phyloP scores from a whole-genome alignment of 2,888 invertebrate species.

The Volucella inflata region DNA sequence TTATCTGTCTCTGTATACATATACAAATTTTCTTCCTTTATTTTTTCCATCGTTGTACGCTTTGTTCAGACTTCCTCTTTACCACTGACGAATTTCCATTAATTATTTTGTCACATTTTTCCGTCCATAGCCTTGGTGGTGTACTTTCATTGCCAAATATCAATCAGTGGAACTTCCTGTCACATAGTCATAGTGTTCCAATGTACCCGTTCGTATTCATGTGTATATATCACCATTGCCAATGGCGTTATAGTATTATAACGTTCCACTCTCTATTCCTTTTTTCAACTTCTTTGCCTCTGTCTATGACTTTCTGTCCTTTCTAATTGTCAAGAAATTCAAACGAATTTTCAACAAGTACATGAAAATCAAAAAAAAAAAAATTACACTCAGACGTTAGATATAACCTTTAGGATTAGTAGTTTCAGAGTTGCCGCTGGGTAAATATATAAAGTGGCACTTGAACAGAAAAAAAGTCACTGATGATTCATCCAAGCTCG shows the following conservation, averaged over 20 bases:
- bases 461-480: too few relatives aligned
- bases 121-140: slow-evolving; percentile 38
- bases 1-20: background rate
- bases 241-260: background rate
- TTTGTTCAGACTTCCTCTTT: too few relatives aligned
- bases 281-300: background rate
- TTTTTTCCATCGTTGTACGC: background rate
- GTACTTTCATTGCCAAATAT: slow-evolving; percentile 68
- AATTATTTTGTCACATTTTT: slow-evolving; percentile 66
- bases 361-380: slow-evolving; percentile 5
- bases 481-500: too few relatives aligned
- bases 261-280: slow-evolving; percentile 9
- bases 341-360: slow-evolving; percentile 63
- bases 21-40: slow-evolving; percentile 28
- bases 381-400: background rate
- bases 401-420: slow-evolving; percentile 44
- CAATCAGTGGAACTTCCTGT: slow-evolving; percentile 73
- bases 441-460: too few relatives aligned
- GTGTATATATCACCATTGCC: slow-evolving; percentile 11
- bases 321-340: slow-evolving; percentile 64
- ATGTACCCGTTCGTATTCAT: background rate
- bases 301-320: background rate
- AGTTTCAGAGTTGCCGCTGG: too few relatives aligned
- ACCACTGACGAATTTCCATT: slow-evolving; percentile 33
- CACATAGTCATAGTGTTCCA: slow-evolving; percentile 36